Conservation (phyloP, 2,888 invertebrate genomes). For the Drosophila gaucha region DNA sequence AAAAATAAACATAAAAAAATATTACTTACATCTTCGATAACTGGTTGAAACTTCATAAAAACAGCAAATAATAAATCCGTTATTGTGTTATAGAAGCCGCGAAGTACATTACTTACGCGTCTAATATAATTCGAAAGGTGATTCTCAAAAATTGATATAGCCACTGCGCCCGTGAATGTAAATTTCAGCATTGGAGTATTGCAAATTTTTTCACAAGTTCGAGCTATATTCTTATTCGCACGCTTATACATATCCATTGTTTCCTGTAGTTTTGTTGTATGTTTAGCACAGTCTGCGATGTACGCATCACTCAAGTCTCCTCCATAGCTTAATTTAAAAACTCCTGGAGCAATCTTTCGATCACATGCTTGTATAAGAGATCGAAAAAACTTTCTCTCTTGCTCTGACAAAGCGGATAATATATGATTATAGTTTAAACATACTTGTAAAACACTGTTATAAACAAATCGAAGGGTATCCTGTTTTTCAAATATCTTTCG, state of each 20-base stretch:
- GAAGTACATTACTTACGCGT: conserved; percentile 85
- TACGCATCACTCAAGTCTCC: conserved; percentile 88
- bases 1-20: too few species aligned
- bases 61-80: conserved; percentile 89
- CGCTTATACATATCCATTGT: conserved; percentile 93
- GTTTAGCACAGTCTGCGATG: conserved; percentile 65
- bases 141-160: conserved; percentile 86
- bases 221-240: conserved; percentile 89
- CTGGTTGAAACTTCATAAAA: conserved; percentile 89
- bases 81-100: conserved; percentile 88
- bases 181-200: conserved; percentile 88
- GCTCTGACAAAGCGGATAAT: conserved; percentile 89
- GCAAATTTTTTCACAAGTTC: conserved; percentile 90
- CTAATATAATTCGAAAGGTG: conserved; percentile 86
- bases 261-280: conserved; percentile 88
- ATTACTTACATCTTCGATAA: conserved; percentile 86
- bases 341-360: conserved; percentile 90
- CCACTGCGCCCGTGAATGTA: conserved; percentile 87
- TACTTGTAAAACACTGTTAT: conserved; percentile 90
- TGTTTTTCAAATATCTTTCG: conserved; percentile 88
- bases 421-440: conserved; percentile 85
- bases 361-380: conserved; percentile 88
- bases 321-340: conserved; percentile 90
- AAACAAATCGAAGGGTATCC: conserved; percentile 87
- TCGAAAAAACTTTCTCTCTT: conserved; percentile 91